phyloP scores from a whole-genome alignment of 2,113 vertebrate species.

The Psilopsiagon aurifrons region DNA sequence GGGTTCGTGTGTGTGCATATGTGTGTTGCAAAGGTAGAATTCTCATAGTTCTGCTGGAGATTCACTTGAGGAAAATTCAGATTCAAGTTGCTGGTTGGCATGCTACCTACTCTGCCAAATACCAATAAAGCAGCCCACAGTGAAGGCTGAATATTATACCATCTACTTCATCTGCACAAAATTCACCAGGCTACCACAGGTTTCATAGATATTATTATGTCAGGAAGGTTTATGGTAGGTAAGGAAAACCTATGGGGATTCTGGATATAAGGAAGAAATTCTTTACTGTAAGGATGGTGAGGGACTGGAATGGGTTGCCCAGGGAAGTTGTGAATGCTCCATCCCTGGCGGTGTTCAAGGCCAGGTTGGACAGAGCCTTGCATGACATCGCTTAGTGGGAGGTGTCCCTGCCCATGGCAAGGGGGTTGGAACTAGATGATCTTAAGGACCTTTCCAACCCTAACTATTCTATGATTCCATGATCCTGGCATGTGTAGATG shows the following conservation, averaged over 20 bases:
- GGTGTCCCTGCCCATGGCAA: too few species aligned
- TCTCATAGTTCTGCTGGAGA: not conserved
- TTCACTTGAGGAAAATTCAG: conserved; percentile 1
- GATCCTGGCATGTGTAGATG: not conserved
- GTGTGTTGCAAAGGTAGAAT: not conserved
- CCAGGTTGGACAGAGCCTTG: too few species aligned
- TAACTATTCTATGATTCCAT: too few species aligned
- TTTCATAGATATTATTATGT: not conserved
- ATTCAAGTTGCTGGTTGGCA: conserved; percentile 11
- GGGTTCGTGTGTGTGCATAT: not conserved
- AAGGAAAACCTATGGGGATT: not conserved
- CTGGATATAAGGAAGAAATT: too few species aligned
- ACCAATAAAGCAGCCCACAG: not conserved
- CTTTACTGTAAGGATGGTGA: too few species aligned
- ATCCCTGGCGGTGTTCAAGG: too few species aligned
- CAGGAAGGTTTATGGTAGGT: not conserved
- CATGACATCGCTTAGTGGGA: too few species aligned
- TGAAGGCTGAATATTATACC: not conserved
- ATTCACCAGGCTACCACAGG: not conserved
- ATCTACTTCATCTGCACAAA: not conserved
- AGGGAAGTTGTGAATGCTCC: too few species aligned
- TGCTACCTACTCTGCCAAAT: not conserved
- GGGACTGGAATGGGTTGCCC: too few species aligned
- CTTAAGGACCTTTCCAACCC: too few species aligned
- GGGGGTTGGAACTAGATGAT: too few species aligned